A percentile compares a stretch with the other conserved stretches of the same genome.
phyloP scores from a whole-genome alignment of 2,888 invertebrate species.

The Epinotia nisella region DNA sequence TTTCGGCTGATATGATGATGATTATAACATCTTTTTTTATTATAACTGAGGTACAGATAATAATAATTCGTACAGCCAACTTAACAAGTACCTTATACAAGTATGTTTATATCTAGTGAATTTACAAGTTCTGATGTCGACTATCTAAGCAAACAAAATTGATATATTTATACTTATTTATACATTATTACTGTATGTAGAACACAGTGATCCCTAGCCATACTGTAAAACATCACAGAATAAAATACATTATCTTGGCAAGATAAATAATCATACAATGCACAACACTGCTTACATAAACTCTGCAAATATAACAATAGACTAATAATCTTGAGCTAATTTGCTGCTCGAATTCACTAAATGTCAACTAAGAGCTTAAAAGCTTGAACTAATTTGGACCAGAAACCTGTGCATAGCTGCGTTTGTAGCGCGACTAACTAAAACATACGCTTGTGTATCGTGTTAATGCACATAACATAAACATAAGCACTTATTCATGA shows the following conservation, averaged over 20 bases:
- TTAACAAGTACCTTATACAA: too few relatives aligned
- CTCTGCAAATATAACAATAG: background rate
- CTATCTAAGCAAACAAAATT: background rate
- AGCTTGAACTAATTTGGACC: too few relatives aligned
- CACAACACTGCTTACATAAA: background rate
- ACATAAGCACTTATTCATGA: background rate
- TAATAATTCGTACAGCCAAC: too few relatives aligned
- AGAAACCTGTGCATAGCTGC: background rate
- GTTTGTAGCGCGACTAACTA: background rate
- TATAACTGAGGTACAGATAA: background rate
- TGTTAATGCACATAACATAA: background rate
- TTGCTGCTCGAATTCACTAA: background rate
- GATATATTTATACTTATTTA: background rate
- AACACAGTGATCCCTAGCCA: background rate
- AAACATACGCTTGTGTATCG: too few relatives aligned
- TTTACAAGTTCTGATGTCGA: background rate
- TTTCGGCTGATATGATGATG: too few relatives aligned
- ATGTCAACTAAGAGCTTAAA: background rate
- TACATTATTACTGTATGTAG: background rate
- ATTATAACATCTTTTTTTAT: too few relatives aligned
- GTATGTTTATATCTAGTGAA: background rate
- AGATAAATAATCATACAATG: conserved; percentile 9
- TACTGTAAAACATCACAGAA: background rate
- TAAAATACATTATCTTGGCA: conserved; percentile 13
- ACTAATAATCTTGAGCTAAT: background rate